phyloP scores from a whole-genome alignment of 2,888 invertebrate genomes.

The Anagyrus pseudococci region DNA sequence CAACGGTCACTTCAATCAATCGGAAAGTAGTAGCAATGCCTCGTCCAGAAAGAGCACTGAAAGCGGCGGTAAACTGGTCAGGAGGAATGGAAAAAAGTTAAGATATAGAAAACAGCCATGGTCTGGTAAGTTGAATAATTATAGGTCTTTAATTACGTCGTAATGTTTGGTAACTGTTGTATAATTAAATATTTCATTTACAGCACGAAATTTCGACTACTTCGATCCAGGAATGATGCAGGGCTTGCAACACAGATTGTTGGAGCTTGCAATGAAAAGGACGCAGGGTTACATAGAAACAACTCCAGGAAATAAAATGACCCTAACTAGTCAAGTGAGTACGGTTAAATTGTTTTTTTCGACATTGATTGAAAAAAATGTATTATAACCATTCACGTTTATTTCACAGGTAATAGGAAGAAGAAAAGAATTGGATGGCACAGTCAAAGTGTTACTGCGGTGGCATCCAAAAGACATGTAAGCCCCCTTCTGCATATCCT shows the following conservation, averaged over 20 bases:
- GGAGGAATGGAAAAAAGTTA: conserved; percentile 87
- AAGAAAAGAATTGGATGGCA: conserved; percentile 71
- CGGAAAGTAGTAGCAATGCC: conserved; percentile 68
- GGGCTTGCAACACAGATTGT: conserved; percentile 82
- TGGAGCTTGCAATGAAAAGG: conserved; percentile 67
- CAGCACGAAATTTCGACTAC: conserved; percentile 93
- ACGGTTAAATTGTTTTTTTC: background rate
- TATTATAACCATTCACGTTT: background rate
- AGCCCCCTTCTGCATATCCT: too few relatives aligned
- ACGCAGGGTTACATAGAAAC: conserved; percentile 71
- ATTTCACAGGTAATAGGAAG: conserved; percentile 68
- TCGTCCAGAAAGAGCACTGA: conserved; percentile 68
- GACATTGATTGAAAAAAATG: background rate
- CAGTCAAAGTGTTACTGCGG: conserved; percentile 75
- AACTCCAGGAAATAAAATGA: conserved; percentile 71
- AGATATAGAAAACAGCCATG: conserved; percentile 87
- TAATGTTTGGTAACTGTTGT: background rate
- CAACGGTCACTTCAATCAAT: conserved; percentile 84
- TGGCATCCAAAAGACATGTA: conserved; percentile 89
- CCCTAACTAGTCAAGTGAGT: conserved; percentile 72
- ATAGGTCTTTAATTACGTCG: conserved; percentile 43
- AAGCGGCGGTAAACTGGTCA: conserved; percentile 75
- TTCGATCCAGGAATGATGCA: conserved; percentile 94
- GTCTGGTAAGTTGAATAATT: too few relatives aligned
- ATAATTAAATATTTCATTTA: background rate